These are phyloP conservation scores for Habrosyne pyritoides DNA, from an alignment of 2,888 invertebrate genomes.

Conservation along the genomic window DNA sequence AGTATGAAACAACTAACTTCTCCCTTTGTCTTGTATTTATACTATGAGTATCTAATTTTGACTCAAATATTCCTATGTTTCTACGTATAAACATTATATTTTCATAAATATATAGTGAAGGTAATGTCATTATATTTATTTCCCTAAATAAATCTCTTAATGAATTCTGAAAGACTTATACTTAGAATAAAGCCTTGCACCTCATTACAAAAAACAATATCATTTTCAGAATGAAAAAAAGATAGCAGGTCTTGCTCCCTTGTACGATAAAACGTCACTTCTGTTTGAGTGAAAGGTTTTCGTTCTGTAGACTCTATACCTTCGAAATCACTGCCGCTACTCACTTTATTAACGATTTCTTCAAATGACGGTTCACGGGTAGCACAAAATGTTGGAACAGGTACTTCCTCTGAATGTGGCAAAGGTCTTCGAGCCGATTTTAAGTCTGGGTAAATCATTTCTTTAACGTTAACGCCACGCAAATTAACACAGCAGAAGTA, in stretches of 20 bases:
- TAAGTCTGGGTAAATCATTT: neutral
- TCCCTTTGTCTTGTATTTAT: no score
- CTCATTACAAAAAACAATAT: slow-evolving; percentile 11
- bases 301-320: neutral
- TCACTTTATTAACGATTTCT: neutral
- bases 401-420: neutral
- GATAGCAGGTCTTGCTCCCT: slow-evolving; percentile 7
- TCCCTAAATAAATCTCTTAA: no score
- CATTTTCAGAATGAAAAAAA: slow-evolving; percentile 9
- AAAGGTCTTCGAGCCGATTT: neutral
- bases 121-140: no score
- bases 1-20: no score
- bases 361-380: neutral
- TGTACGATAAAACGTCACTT: neutral
- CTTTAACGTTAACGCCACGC: neutral
- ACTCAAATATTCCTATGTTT: no score
- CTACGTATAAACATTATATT: no score
- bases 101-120: no score
- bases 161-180: slow-evolving; percentile 9
- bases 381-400: neutral
- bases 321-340: neutral
- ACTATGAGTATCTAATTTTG: no score
- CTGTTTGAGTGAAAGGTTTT: neutral
- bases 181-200: neutral
- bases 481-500: slow-evolving; percentile 11